These are phyloP conservation scores for Illadopsis cleaveri DNA, from an alignment of 2,113 vertebrate genomes.

Conservation along the genomic window DNA sequence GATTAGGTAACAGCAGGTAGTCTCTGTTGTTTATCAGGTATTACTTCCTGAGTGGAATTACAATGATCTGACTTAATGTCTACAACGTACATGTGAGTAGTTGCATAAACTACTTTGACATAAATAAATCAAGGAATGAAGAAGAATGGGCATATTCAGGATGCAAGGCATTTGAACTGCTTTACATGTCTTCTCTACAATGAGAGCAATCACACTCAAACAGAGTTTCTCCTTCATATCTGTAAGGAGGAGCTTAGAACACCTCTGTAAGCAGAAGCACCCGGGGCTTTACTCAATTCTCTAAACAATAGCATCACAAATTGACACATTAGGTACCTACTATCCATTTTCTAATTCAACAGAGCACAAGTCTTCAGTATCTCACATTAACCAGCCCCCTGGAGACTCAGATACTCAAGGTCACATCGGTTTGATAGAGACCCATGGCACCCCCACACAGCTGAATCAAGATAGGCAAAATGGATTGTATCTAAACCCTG, in stretches of 20 bases:
- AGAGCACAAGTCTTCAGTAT: background rate
- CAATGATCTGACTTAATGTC: background rate
- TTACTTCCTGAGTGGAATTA: background rate
- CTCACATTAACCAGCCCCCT: background rate
- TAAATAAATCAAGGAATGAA: background rate
- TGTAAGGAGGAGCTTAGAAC: background rate
- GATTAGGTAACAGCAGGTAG: background rate
- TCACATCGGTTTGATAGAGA: background rate
- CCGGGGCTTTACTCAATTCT: background rate
- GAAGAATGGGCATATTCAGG: background rate
- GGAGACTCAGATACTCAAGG: background rate
- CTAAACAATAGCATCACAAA: background rate
- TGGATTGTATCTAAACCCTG: fast-evolving
- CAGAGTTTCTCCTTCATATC: background rate
- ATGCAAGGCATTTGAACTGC: background rate
- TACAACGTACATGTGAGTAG: background rate
- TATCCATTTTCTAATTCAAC: background rate
- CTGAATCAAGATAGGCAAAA: background rate
- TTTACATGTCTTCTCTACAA: background rate
- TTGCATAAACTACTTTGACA: background rate
- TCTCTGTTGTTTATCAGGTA: background rate
- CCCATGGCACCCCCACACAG: background rate
- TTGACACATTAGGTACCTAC: background rate
- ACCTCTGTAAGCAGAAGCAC: background rate
- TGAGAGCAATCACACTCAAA: background rate